Evolutionary conservation across 2,888 invertebrate species (phyloP), one percentile per base, ranked within the genome.

Genomic region (Dasypogon diadema): DNA sequence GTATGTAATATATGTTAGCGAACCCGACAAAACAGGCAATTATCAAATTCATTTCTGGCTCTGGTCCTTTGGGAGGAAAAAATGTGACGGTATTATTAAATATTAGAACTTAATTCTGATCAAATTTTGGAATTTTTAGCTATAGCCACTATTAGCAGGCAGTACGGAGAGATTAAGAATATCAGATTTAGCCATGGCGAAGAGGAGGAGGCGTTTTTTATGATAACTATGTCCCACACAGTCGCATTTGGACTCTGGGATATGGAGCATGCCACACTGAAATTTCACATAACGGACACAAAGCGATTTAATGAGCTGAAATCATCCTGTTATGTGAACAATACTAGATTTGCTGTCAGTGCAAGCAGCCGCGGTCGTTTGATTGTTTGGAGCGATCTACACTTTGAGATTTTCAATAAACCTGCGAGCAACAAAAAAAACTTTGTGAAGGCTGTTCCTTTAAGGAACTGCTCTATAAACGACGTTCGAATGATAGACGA

Each of bases 1-100:
- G 55, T 78, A 75, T 74, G 26, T 77, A n/a, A 26, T 75, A 4
- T 2, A 75, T 2, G 30, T 54, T 8, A 73, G 55, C 14, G 21
- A n/a, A 73, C 10, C 12, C 5, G 14, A 56, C 8, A 21, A 56
- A 12, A 3, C 55, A 1, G 12, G n/a, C n/a, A 21, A 83, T 70
- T 87, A 88, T 21, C 81, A 81, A 0, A 79, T 91, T 0, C 84
- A 88, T 78, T 88, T 91, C 84, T 91, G 91, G 91, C 84, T 89
- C 55, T 92, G 92, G 91, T 88, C 89, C 34, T 85, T 82, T 24
- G 90, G 89, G 2, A 80, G 80, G 6, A 86, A 88, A 10, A 80
- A 82, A 56, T 88, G 90, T 2, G 87, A 91, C 81, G 90, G 91
- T 91, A 2, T 46, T 30, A 8, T 10, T n/a, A 46, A 22, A 26